Conservation (phyloP, 2,797 vertebrate genomes). For the Rhincodon typus region DNA sequence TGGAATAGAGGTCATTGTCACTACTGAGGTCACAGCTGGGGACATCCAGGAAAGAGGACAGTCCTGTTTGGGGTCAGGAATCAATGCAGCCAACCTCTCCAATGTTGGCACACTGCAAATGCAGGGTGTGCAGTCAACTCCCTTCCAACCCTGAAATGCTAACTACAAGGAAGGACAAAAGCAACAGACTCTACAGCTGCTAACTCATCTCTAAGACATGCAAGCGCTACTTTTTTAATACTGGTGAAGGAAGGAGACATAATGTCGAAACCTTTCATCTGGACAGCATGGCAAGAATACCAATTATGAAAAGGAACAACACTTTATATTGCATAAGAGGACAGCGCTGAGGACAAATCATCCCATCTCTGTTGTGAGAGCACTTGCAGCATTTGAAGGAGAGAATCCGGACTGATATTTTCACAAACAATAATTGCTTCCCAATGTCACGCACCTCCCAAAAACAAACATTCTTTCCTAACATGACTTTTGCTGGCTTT, state of each 20-base stretch:
- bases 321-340: too few species aligned
- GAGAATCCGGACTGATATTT: too few species aligned
- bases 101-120: background rate
- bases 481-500: background rate
- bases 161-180: background rate
- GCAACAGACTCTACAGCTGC: background rate
- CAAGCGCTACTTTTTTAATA: background rate
- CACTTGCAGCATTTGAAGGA: background rate
- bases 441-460: background rate
- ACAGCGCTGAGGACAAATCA: too few species aligned
- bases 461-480: too few species aligned
- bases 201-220: background rate
- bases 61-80: background rate
- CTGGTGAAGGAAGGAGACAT: background rate
- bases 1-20: background rate
- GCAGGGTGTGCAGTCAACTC: background rate
- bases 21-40: background rate
- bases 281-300: too few species aligned
- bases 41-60: background rate
- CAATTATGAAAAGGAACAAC: too few species aligned
- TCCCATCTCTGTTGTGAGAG: background rate
- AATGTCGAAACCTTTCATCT: too few species aligned
- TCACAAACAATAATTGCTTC: background rate
- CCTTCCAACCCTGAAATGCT: background rate
- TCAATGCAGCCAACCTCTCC: background rate